Evolutionary conservation across 2,113 vertebrate species (phyloP).

Genomic region (Festucalex cinctus): DNA sequence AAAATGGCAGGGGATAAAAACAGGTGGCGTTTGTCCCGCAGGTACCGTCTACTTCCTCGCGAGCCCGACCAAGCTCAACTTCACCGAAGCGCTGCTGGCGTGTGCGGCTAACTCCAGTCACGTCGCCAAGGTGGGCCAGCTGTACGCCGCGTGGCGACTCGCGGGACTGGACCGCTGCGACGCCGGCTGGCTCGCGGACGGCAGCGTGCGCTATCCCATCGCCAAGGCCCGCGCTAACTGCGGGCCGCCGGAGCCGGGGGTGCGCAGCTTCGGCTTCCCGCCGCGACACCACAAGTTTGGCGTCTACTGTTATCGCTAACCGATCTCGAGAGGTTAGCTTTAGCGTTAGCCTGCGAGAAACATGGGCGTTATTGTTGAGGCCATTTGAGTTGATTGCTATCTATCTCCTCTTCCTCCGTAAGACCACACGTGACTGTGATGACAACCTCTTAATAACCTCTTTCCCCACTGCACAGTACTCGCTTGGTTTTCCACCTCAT

Average conservation of each 20-base stretch:
- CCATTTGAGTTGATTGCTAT: neutral
- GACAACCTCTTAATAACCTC: neutral
- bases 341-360: conserved; percentile 20
- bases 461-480: neutral
- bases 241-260: conserved; percentile 76
- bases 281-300: conserved; percentile 71
- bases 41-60: conserved; percentile 84
- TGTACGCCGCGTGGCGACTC: conserved; percentile 87
- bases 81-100: conserved; percentile 78
- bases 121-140: conserved; percentile 85
- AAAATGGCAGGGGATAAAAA: too few species aligned
- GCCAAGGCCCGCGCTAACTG: conserved; percentile 76
- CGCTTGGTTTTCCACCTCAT: neutral
- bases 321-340: conserved; percentile 9
- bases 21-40: too few species aligned
- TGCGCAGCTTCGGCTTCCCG: conserved; percentile 85
- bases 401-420: conserved; percentile 6
- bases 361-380: conserved; percentile 11
- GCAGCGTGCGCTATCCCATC: conserved; percentile 87
- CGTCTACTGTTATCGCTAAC: conserved; percentile 81
- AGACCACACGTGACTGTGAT: neutral
- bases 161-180: conserved; percentile 80
- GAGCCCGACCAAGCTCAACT: conserved; percentile 66
- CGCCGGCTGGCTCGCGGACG: conserved; percentile 88
- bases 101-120: conserved; percentile 71